Evolutionary conservation across 1,140 invertebrate species (phyloP).

Genomic region (Drosophila willistoni): DNA sequence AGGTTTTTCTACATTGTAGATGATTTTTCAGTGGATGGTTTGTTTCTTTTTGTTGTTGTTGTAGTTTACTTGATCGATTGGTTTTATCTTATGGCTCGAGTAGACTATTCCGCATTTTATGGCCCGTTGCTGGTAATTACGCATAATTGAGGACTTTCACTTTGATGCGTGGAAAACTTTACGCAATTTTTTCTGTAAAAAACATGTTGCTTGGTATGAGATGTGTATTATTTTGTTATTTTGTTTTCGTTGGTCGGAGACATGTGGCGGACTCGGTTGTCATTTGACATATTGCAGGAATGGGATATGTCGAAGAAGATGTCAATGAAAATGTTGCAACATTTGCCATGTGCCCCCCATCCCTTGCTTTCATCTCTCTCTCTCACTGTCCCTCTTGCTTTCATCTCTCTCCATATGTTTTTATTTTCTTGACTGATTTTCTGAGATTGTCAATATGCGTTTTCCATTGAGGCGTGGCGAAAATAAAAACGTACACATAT

Average conservation of each 20-base stretch:
- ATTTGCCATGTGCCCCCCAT: conserved; percentile 14
- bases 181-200: conserved; percentile 49
- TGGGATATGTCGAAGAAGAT: conserved; percentile 39
- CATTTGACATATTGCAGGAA: conserved; percentile 66
- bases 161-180: conserved; percentile 65
- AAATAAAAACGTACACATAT: not conserved
- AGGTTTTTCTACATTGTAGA: conserved; percentile 40
- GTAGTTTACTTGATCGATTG: conserved; percentile 63
- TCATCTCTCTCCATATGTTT: conserved; percentile 31
- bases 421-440: conserved; percentile 34
- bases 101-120: conserved; percentile 76
- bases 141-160: conserved; percentile 59
- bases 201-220: conserved; percentile 27
- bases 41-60: conserved; percentile 13
- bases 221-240: conserved; percentile 20
- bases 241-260: not conserved
- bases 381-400: not conserved
- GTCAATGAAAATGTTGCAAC: conserved; percentile 49
- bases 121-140: conserved; percentile 60
- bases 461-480: conserved; percentile 15
- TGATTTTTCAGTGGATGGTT: not conserved
- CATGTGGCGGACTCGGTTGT: conserved; percentile 36
- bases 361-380: not conserved
- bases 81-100: conserved; percentile 64
- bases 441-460: conserved; percentile 57